Evolutionary conservation across 2,797 vertebrate genomes (phyloP).

Genomic region (Mus spretus): DNA sequence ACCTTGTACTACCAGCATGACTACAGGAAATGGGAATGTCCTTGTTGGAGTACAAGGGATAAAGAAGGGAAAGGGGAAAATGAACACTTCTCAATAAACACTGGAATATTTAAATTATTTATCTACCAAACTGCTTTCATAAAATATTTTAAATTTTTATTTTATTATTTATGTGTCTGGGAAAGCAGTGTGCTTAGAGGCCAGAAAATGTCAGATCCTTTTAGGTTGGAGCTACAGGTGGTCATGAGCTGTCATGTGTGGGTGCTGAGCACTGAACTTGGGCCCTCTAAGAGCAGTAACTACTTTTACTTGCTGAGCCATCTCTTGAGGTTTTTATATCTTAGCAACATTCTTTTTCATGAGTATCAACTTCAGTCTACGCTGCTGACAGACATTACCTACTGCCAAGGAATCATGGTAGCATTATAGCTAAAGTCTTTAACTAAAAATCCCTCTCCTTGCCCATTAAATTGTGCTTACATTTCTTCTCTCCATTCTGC

Average conservation of each 20-base stretch:
- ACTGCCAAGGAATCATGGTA: not conserved
- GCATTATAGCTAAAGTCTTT: not conserved
- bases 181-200: not conserved
- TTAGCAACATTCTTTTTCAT: not conserved
- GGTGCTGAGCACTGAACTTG: not conserved
- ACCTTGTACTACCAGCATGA: not conserved
- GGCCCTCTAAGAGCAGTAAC: not conserved
- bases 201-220: not conserved
- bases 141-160: not conserved
- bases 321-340: too few species aligned
- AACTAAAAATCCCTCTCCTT: not conserved
- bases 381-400: not conserved
- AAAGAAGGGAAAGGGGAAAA: not conserved
- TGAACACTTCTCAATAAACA: constrained; percentile 5
- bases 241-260: not conserved
- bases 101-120: constrained; percentile 6
- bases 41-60: not conserved
- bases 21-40: not conserved
- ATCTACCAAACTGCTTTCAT: not conserved
- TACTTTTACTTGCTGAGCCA: not conserved
- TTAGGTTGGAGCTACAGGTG: not conserved
- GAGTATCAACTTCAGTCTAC: not conserved
- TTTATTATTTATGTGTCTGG: not conserved
- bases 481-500: not conserved
- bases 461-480: not conserved